Percentiles rank a stretch among this genome's conserved stretches.
phyloP scores from a whole-genome alignment of 2,113 vertebrate species.

The Esox niger region DNA sequence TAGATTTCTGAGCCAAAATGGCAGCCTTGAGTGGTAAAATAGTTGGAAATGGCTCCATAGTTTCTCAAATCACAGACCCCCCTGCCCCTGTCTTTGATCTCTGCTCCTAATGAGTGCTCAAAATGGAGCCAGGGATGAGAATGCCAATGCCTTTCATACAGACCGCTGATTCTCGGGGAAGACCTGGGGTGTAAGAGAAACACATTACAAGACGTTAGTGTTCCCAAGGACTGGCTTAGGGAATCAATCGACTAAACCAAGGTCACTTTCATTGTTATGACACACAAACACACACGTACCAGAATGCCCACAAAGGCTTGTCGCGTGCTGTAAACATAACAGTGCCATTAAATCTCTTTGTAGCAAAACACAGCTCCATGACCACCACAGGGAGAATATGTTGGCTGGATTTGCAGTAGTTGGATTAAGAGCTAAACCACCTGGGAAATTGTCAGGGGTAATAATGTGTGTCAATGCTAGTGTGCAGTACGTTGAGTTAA shows the following conservation, averaged over 20 bases:
- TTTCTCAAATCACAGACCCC: slow-evolving; percentile 54
- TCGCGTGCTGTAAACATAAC: slow-evolving; percentile 62
- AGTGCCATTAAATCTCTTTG: slow-evolving; percentile 71
- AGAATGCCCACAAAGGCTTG: neutral
- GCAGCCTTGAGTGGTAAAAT: slow-evolving; percentile 52
- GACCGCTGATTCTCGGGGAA: slow-evolving; percentile 52
- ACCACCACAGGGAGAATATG: slow-evolving; percentile 46
- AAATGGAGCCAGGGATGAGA: slow-evolving; percentile 63
- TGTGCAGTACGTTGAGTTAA: slow-evolving; percentile 71
- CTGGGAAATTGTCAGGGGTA: slow-evolving; percentile 65
- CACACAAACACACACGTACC: slow-evolving; percentile 2
- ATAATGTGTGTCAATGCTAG: slow-evolving; percentile 74
- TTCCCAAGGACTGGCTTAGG: slow-evolving; percentile 60
- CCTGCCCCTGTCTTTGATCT: slow-evolving; percentile 65
- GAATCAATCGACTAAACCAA: slow-evolving; percentile 37
- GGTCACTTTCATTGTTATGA: slow-evolving; percentile 59
- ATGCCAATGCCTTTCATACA: slow-evolving; percentile 54
- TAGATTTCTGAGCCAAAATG: slow-evolving; percentile 53
- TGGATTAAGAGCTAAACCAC: slow-evolving; percentile 65
- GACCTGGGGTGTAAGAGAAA: slow-evolving; percentile 52
- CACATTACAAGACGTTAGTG: slow-evolving; percentile 62
- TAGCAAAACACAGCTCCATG: slow-evolving; percentile 46
- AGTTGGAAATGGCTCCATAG: slow-evolving; percentile 59
- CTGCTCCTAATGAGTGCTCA: slow-evolving; percentile 68
- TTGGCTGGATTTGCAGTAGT: slow-evolving; percentile 56